Evolutionary conservation across 2,113 vertebrate genomes (phyloP).

Genomic region (Otolemur garnettii): DNA sequence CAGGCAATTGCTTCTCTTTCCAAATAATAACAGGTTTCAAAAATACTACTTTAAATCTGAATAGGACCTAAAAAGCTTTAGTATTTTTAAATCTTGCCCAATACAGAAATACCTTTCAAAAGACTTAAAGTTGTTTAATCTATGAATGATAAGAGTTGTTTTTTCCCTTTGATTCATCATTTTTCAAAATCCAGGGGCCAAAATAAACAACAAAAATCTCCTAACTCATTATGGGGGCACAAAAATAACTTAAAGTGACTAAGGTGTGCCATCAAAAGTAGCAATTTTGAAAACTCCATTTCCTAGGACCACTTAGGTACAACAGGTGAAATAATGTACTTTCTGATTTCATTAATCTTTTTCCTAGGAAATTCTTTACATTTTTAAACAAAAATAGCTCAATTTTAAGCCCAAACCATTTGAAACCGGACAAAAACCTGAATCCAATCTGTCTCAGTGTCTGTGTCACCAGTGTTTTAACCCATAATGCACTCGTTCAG

Average conservation of each 20-base stretch:
- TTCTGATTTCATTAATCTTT: slow-evolving; percentile 74
- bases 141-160: slow-evolving; percentile 74
- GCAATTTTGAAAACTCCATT: slow-evolving; percentile 44
- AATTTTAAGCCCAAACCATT: slow-evolving; percentile 80
- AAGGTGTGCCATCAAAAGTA: slow-evolving; percentile 61
- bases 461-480: slow-evolving; percentile 85
- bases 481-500: slow-evolving; percentile 87
- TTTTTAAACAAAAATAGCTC: slow-evolving; percentile 86
- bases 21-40: slow-evolving; percentile 81
- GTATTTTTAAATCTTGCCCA: slow-evolving; percentile 82
- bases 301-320: slow-evolving; percentile 64
- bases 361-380: slow-evolving; percentile 64
- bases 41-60: slow-evolving; percentile 74
- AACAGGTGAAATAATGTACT: slow-evolving; percentile 78
- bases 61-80: slow-evolving; percentile 80
- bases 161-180: slow-evolving; percentile 75
- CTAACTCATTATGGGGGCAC: slow-evolving; percentile 66
- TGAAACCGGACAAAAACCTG: slow-evolving; percentile 79
- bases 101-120: slow-evolving; percentile 85
- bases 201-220: slow-evolving; percentile 42
- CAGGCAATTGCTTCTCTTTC: slow-evolving; percentile 76
- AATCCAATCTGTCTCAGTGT: slow-evolving; percentile 72
- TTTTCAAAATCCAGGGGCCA: slow-evolving; percentile 59
- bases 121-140: slow-evolving; percentile 80
- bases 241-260: slow-evolving; percentile 64